Evolutionary conservation across 2,113 vertebrate genomes (phyloP), one percentile per base, ranked within the genome.

Genomic region (Camelus dromedarius): DNA sequence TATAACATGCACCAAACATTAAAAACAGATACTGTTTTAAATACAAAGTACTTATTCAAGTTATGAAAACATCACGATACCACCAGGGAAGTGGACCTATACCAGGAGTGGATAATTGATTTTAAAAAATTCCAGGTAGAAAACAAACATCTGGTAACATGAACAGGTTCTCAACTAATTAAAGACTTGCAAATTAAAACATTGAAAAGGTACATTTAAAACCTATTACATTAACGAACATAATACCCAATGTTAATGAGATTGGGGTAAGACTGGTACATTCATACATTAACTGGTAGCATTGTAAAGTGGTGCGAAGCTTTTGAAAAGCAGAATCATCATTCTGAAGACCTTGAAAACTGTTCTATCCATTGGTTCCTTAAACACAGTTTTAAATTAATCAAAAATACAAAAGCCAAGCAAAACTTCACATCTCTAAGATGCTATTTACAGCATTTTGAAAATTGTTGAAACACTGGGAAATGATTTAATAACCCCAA

Each of bases 191-290:
- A 96, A 81, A 88, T 95, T 93, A 89, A 96, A 60, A 50, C 87
- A 92, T 67, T 75, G 58, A 90, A 96, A 91, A 95, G 46, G 32
- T 96, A 88, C 52, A 56, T 94, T 90, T 93, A 96, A 96, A 94
- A 77, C 30, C 80, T 88, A 91, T 90, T 92, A 84, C 80, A 69
- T 94, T 84, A 97, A 67, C 69, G 22, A 96, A 85, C 75, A 67
- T 72, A 95, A 89, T 90, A 88, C 54, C 14, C 15, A 26, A 72
- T 72, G 70, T n/a, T 94, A 94, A 95, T 94, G 81, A 95, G 54
- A 22, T 62, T 84, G 70, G 15, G n/a, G 4, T 96, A 89, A 95
- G 96, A 80, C 38, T 72, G 14, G 28, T 30, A 38, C 22, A 19
- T 80, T 79, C 22, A n/a, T 87, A 50, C 14, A 24, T 92, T 80